Evolutionary conservation across 2,888 invertebrate genomes (phyloP), one percentile per base, ranked within the genome.

Genomic region (Philaethria dido): DNA sequence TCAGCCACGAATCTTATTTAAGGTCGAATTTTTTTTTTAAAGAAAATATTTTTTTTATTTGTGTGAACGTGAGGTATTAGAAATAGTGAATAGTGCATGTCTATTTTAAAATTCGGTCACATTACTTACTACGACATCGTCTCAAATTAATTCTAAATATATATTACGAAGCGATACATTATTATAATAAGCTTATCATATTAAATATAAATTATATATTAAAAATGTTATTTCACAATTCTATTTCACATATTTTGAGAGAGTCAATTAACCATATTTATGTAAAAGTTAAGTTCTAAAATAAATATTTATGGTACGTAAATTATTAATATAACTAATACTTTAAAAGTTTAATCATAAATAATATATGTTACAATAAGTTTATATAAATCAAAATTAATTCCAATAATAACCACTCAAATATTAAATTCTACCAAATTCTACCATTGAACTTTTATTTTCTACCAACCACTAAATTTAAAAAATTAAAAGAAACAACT

Each of bases 51-150:
- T 57, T 36, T 16, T 16, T 22, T 11, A 18, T 8, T 22, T 22
- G 57, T 42, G 42, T 42, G n/a, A 39, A 55, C 20, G 44, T 45
- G 16, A 60, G 20, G 47, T 60, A 47, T 33, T 33, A 33, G 1
- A 60, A n/a, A 33, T 11, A 18, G 55, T 25, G 39, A 64, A 48
- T 36, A 57, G 55, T 48, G 55, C 45, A 29, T 5, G 14, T 36
- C 55, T 64, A 64, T 57, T 57, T 57, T 47, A 57, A 64, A 64
- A 64, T 64, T 64, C 57, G 64, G 64, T 64, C 36, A 64, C 22
- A 64, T 64, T 48, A 48, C 64, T 64, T 57, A 29, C 29, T 45
- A 60, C 14, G 8, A 60, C 45, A 60, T 29, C 18, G 45, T 60
- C 33, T 18, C 8, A 45, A 33, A 60, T 33, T 33, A 47, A 45